These are phyloP conservation scores for Dromas ardeola DNA, from an alignment of 2,113 vertebrate genomes.

Conservation along the genomic window DNA sequence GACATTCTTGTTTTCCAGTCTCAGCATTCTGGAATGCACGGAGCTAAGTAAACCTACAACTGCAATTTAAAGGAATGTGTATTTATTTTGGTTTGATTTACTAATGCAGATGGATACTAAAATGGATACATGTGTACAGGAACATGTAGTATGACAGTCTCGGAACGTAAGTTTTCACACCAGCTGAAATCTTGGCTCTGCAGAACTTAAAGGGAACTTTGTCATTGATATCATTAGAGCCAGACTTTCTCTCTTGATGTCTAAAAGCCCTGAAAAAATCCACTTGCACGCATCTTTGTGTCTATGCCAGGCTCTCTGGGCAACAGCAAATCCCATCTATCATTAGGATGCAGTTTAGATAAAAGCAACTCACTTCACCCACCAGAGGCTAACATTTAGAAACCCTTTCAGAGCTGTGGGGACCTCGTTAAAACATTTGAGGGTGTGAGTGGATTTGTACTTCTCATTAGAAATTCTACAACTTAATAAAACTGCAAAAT, in stretches of 20 bases:
- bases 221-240: background rate
- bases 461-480: background rate
- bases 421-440: background rate
- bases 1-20: background rate
- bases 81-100: background rate
- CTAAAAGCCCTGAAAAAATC: background rate
- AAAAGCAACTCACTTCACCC: background rate
- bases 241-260: background rate
- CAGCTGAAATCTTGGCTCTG: background rate
- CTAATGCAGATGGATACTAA: background rate
- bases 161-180: background rate
- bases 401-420: background rate
- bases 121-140: too few species aligned
- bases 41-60: background rate
- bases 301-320: background rate
- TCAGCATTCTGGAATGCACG: background rate
- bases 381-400: background rate
- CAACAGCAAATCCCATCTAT: background rate
- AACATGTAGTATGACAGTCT: accelerated
- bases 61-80: background rate
- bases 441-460: background rate
- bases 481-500: background rate
- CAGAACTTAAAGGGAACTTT: background rate
- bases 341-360: background rate
- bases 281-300: background rate